These are phyloP conservation scores for Cisticola juncidis DNA, from an alignment of 2,113 vertebrate species.

Conservation along the genomic window DNA sequence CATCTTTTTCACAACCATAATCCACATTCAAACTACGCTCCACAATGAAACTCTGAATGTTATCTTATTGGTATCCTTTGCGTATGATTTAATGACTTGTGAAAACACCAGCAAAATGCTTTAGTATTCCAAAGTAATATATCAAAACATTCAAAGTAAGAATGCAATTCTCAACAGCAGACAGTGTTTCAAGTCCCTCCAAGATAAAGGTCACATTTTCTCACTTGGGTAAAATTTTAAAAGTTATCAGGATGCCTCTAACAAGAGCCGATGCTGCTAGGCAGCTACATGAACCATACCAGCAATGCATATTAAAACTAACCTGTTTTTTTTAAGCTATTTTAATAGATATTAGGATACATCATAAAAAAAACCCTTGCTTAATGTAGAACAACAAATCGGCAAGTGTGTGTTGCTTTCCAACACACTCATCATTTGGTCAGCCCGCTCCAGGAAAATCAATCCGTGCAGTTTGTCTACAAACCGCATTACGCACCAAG, in stretches of 20 bases:
- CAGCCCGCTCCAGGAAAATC: slow-evolving; percentile 57
- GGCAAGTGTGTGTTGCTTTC: neutral
- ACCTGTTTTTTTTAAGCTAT: neutral
- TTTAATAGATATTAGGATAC: neutral
- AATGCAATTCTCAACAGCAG: neutral
- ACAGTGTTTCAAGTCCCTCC: neutral
- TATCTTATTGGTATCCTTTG: neutral
- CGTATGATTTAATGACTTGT: neutral
- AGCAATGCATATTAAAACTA: neutral
- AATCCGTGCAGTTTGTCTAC: neutral
- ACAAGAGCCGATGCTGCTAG: neutral
- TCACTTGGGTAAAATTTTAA: neutral
- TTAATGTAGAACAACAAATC: neutral
- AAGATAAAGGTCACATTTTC: neutral
- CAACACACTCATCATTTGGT: slow-evolving; percentile 25
- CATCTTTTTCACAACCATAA: neutral
- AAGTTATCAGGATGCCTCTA: neutral
- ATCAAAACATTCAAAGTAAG: neutral
- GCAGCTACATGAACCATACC: neutral
- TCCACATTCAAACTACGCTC: neutral
- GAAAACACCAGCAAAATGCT: neutral
- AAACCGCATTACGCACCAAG: neutral
- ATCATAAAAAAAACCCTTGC: neutral
- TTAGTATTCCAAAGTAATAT: neutral
- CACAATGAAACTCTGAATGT: neutral